phyloP scores from a whole-genome alignment of 2,113 vertebrate species.

The Hemibagrus wyckioides region DNA sequence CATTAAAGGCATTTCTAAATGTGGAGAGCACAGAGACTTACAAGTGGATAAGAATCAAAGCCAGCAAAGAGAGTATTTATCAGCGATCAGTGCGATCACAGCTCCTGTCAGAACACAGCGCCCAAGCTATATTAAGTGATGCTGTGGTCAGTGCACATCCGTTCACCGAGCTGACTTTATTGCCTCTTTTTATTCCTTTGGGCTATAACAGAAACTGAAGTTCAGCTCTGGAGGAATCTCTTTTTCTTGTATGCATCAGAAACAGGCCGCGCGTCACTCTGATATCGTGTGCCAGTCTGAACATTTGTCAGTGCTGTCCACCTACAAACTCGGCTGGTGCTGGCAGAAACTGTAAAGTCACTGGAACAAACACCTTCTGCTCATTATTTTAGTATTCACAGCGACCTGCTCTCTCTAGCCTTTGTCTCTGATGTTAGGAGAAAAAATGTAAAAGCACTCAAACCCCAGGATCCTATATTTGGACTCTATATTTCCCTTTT shows the following conservation, averaged over 20 bases:
- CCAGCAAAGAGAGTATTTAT: background rate
- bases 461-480: constrained; percentile 6
- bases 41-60: background rate
- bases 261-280: constrained; percentile 30
- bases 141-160: background rate
- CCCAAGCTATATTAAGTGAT: background rate
- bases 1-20: background rate
- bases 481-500: background rate
- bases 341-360: constrained; percentile 57
- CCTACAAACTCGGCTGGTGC: constrained; percentile 58
- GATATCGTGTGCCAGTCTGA: constrained; percentile 57
- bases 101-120: background rate
- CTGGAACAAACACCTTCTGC: constrained; percentile 64
- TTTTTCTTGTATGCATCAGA: constrained; percentile 23
- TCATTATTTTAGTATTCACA: constrained; percentile 51
- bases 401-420: constrained; percentile 32
- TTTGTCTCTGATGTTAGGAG: constrained; percentile 33
- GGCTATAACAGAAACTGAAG: background rate
- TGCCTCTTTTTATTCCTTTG: background rate
- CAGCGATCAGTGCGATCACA: background rate
- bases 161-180: background rate
- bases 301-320: constrained; percentile 61
- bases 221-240: background rate
- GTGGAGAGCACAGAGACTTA: background rate
- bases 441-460: constrained; percentile 17